Percentiles rank a stretch among this genome's conserved stretches.
phyloP scores from a whole-genome alignment of 2,888 invertebrate species.

The Andrena hattorfiana region DNA sequence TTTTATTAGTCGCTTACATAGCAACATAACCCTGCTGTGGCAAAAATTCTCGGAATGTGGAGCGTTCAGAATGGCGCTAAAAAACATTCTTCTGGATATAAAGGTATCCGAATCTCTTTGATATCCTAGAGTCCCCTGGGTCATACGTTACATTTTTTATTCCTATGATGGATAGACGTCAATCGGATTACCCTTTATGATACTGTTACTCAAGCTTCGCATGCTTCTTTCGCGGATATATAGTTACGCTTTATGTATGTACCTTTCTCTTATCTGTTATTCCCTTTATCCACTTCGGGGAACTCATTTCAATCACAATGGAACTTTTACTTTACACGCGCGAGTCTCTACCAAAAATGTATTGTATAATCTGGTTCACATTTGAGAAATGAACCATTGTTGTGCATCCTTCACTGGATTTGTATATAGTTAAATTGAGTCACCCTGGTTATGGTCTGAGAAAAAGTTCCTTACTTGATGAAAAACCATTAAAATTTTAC shows the following conservation, averaged over 20 bases:
- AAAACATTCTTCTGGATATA: conserved; percentile 36
- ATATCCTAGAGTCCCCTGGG: conserved; percentile 19
- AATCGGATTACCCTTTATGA: conserved; percentile 27
- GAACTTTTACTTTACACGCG: background rate
- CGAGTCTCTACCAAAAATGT: background rate
- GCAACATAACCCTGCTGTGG: conserved; percentile 19
- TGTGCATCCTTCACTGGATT: too few relatives aligned
- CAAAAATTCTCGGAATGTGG: conserved; percentile 23
- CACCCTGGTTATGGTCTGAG: too few relatives aligned
- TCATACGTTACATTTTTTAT: conserved; percentile 43
- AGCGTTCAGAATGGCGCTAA: conserved; percentile 29
- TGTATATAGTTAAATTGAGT: too few relatives aligned
- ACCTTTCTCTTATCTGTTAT: background rate
- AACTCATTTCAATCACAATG: background rate
- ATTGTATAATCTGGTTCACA: too few relatives aligned
- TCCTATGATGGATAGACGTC: conserved; percentile 25
- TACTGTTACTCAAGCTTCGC: conserved; percentile 2
- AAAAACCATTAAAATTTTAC: too few relatives aligned
- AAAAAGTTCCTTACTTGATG: too few relatives aligned
- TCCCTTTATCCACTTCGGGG: too few relatives aligned
- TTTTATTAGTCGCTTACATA: conserved; percentile 21
- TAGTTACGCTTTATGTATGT: background rate
- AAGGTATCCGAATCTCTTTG: conserved; percentile 34
- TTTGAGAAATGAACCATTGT: too few relatives aligned
- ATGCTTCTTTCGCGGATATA: background rate